Evolutionary conservation across 2,888 invertebrate genomes (phyloP), one percentile per base, ranked within the genome.

Genomic region (Eristalis intricaria): DNA sequence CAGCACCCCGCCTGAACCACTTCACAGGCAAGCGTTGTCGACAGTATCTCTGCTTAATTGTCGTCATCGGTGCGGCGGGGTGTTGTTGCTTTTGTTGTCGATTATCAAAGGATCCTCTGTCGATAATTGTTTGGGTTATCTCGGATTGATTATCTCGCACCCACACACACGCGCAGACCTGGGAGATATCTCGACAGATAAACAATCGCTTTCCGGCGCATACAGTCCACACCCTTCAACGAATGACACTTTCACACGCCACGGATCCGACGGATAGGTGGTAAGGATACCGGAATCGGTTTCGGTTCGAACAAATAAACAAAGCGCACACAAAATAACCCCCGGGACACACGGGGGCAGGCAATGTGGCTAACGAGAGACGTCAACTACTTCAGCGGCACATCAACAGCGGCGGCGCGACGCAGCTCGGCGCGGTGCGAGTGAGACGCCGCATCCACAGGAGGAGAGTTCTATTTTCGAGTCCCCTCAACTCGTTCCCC

Each of bases 21-120:
- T 50, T 50, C 50, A 50, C 50, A 50, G 19, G 19, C 19, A 19
- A 8, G 50, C 19, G 50, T 7, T 50, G 50, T 50, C 50, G 50
- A 50, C 50, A 50, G 50, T 71, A 70, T 79, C 64, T 75, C 56
- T 70, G 50, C 71, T 82, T 68, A 83, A 83, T 87, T 75, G 77
- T 78, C 79, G 56, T 80, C 70, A 63, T 78, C 81, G 68, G 71
- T 10, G 32, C 32, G 32, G 8, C 64, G 58, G 69, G 29, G 1
- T 83, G 78, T 74, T 86, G 69, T 79, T 83, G 74, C 68, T 80
- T 79, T 83, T 73, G 79, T 87, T 69, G 75, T 76, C 83, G 75
- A 79, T 80, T 82, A 84, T 87, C 84, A 87, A 84, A 84, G 87
- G 84, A 87, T 87, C 75, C 68, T 71, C 58, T 63, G 73, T 64